Conservation (phyloP, 2,113 vertebrate species). For the Protobothrops flavoviridis region DNA sequence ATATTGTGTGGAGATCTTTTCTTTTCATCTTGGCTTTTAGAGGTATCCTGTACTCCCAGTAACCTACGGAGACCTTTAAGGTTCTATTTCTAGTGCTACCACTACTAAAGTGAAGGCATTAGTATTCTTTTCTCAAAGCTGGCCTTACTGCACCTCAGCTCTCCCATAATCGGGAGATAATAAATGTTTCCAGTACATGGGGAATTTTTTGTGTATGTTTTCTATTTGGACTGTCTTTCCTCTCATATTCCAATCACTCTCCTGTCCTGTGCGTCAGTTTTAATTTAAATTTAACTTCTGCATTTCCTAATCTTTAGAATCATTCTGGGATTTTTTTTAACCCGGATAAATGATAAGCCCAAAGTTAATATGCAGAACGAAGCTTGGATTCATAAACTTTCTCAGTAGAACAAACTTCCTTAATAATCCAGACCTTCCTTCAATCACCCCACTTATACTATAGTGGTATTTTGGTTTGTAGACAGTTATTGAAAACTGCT, state of each 20-base stretch:
- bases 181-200: neutral
- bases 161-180: neutral
- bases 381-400: neutral
- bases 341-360: neutral
- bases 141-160: neutral
- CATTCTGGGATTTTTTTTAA: neutral
- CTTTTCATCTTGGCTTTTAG: neutral
- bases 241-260: neutral
- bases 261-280: neutral
- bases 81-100: neutral
- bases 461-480: neutral
- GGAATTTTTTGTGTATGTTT: neutral
- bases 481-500: neutral
- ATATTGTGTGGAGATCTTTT: neutral
- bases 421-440: neutral
- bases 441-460: neutral
- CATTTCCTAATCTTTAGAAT: neutral
- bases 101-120: neutral
- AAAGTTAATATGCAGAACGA: neutral
- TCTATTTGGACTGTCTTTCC: rapidly evolving
- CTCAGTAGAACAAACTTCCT: neutral
- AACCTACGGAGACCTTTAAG: neutral
- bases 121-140: neutral
- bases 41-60: neutral
- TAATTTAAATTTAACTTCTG: neutral